These are phyloP conservation scores for Lagorchestes hirsutus DNA, from an alignment of 2,797 vertebrate species.

Conservation along the genomic window DNA sequence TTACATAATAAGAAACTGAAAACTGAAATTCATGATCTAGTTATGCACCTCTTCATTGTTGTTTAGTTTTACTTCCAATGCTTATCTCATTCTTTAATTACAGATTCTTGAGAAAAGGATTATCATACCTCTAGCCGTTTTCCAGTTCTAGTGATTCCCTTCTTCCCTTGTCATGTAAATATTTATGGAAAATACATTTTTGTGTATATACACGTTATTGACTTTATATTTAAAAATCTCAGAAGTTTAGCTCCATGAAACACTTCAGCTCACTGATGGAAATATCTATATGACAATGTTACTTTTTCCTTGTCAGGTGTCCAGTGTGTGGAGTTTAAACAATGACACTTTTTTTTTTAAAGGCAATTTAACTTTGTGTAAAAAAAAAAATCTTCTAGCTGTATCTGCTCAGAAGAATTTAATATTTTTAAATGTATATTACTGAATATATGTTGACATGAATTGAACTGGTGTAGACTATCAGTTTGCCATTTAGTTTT, in stretches of 20 bases:
- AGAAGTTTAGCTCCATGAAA: conserved; percentile 84
- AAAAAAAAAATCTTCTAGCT: conserved; percentile 80
- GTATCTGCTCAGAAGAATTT: conserved; percentile 82
- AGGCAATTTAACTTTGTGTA: conserved; percentile 79
- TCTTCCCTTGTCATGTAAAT: conserved; percentile 87
- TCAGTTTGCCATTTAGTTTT: conserved; percentile 84
- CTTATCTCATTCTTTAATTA: conserved; percentile 84
- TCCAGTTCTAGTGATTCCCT: conserved; percentile 83
- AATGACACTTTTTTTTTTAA: conserved; percentile 78
- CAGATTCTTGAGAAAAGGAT: conserved; percentile 83
- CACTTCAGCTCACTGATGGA: conserved; percentile 83
- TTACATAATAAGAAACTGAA: conserved; percentile 86
- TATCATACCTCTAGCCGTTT: conserved; percentile 80
- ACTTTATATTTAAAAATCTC: conserved; percentile 87
- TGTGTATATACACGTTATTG: conserved; percentile 85
- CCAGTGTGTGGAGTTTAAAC: conserved; percentile 83
- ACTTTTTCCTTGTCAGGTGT: conserved; percentile 82
- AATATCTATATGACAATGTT: conserved; percentile 84
- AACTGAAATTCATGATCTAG: conserved; percentile 75
- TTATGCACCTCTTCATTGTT: conserved; percentile 82
- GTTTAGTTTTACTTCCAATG: conserved; percentile 84
- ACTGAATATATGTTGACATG: conserved; percentile 83
- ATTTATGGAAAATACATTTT: conserved; percentile 82
- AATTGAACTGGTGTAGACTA: conserved; percentile 82
- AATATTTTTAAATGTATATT: conserved; percentile 86